These are phyloP conservation scores for Beroe ovata DNA, from an alignment of 37 sponge, comb jelly and placozoan genomes.

Conservation along the genomic window DNA sequence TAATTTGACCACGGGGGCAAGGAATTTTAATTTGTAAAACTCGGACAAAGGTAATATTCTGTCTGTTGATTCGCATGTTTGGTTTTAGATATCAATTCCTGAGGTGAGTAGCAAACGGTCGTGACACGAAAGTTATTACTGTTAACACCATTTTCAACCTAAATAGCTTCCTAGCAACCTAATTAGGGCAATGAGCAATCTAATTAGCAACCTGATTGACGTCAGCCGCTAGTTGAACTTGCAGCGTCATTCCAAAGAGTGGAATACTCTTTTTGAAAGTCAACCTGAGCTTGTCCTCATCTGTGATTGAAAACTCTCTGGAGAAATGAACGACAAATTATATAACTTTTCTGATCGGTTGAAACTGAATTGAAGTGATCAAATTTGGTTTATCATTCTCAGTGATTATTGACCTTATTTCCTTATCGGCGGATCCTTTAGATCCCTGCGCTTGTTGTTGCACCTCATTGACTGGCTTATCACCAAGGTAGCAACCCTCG, in stretches of 20 bases:
- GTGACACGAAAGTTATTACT: too few relatives aligned
- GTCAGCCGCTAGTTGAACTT: constrained; percentile 41
- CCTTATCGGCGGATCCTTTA: not conserved
- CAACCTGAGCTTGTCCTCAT: constrained; percentile 9
- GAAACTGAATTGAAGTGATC: too few relatives aligned
- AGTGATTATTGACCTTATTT: not conserved
- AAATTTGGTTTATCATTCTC: too few relatives aligned
- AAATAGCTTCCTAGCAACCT: too few relatives aligned
- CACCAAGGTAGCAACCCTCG: constrained; percentile 14
- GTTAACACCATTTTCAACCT: too few relatives aligned
- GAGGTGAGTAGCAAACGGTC: too few relatives aligned
- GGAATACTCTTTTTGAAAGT: not conserved
- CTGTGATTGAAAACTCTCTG: constrained; percentile 20
- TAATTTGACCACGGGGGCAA: not conserved
- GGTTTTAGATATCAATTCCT: too few relatives aligned
- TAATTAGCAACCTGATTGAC: not conserved
- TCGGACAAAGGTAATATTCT: too few relatives aligned
- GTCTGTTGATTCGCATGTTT: too few relatives aligned
- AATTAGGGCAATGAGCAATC: too few relatives aligned
- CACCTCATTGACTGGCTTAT: not conserved
- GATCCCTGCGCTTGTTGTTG: not conserved
- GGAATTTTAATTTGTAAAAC: not conserved
- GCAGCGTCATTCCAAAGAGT: constrained; percentile 16
- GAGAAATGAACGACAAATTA: too few relatives aligned
- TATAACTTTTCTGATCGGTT: too few relatives aligned